Conservation (phyloP, 2,113 vertebrate genomes). For the Ophthalmolycus amberensis region DNA sequence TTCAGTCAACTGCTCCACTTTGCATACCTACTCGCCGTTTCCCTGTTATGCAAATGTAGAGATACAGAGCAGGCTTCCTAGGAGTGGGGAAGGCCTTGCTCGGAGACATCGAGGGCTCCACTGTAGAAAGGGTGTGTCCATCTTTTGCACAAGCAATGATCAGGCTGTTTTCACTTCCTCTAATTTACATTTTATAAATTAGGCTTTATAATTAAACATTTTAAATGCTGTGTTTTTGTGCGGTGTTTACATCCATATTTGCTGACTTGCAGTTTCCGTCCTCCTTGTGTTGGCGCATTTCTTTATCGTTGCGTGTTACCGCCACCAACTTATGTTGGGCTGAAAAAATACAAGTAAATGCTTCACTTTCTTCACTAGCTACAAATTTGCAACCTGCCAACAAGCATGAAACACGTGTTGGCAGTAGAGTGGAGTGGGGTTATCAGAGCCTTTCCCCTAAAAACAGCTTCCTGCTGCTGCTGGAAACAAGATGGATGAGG, state of each 20-base stretch:
- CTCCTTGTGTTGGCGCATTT: background rate
- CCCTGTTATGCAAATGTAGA: conserved; percentile 76
- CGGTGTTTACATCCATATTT: background rate
- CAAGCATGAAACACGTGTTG: no score
- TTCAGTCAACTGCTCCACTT: conserved; percentile 79
- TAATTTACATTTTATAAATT: no score
- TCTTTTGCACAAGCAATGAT: background rate
- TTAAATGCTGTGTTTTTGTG: no score
- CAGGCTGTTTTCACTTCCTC: no score
- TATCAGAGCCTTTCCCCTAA: no score
- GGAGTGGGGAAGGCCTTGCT: conserved; percentile 36
- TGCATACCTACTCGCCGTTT: conserved; percentile 77
- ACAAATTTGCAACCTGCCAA: no score
- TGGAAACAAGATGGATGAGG: background rate
- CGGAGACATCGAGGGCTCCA: background rate
- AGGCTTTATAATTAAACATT: no score
- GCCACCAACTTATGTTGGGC: background rate
- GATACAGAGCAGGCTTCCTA: conserved; percentile 56
- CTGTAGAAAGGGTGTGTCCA: no score
- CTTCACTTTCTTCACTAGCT: no score
- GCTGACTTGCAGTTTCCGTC: background rate
- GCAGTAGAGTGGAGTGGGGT: no score
- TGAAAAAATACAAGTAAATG: no score
- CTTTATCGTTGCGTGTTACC: background rate
- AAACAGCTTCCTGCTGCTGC: no score